Evolutionary conservation across 2,113 vertebrate genomes (phyloP).

Genomic region (Gulo gulo): DNA sequence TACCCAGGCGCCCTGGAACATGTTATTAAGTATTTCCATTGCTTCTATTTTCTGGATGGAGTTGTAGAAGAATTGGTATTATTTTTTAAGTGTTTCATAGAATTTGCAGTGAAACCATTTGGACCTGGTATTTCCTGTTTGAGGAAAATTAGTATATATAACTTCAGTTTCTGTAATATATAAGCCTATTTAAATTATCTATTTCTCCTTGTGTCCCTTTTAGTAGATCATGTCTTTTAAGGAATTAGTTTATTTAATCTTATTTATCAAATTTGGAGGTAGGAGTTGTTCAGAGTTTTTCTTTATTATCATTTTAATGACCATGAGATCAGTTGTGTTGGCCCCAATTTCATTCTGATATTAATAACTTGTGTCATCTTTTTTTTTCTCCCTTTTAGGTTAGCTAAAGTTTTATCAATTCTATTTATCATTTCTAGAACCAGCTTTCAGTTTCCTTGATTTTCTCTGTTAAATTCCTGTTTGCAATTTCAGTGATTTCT

Average conservation of each 20-base stretch:
- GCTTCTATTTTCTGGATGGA: neutral
- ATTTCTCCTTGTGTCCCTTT: neutral
- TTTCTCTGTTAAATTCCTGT: neutral
- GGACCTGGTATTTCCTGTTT: neutral
- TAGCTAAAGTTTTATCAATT: neutral
- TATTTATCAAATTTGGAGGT: neutral
- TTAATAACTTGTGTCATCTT: neutral
- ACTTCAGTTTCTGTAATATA: neutral
- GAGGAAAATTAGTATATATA: neutral
- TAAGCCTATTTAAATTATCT: neutral
- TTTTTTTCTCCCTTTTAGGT: neutral
- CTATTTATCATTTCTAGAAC: neutral
- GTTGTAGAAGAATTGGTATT: neutral
- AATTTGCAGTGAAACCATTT: neutral
- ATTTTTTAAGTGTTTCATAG: neutral
- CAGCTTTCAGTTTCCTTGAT: neutral
- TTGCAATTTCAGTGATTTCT: neutral
- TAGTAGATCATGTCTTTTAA: neutral
- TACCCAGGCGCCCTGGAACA: neutral
- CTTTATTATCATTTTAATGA: neutral
- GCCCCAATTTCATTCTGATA: neutral
- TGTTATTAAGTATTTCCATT: neutral
- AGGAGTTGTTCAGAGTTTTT: neutral
- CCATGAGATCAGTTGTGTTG: neutral
- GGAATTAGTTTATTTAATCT: neutral